Evolutionary conservation across 2,888 invertebrate genomes (phyloP).

Genomic region (Arge pagana): DNA sequence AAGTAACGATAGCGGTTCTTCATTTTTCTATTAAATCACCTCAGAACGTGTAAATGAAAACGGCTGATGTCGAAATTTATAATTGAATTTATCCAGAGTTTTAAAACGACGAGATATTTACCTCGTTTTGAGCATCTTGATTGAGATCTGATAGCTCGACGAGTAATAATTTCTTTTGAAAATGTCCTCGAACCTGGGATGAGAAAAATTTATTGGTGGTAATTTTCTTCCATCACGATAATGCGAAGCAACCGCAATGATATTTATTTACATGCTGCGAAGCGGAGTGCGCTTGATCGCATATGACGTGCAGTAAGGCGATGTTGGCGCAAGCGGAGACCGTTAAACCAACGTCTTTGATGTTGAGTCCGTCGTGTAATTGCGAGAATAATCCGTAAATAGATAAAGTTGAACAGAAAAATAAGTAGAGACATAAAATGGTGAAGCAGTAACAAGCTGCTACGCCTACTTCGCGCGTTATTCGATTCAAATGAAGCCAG

Average conservation of each 20-base stretch:
- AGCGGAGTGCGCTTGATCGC: conserved; percentile 76
- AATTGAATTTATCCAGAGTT: too few relatives aligned
- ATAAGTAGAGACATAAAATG: conserved; percentile 71
- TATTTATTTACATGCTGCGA: conserved; percentile 67
- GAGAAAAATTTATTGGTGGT: conserved; percentile 25
- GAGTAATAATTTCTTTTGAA: conserved; percentile 74
- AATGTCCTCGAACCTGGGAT: conserved; percentile 67
- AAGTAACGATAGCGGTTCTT: too few relatives aligned
- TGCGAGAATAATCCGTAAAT: conserved; percentile 76
- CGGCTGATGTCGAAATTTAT: neutral
- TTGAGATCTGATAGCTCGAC: conserved; percentile 79
- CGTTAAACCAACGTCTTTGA: conserved; percentile 72
- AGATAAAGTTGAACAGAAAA: conserved; percentile 74
- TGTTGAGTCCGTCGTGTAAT: conserved; percentile 73
- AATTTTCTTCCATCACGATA: conserved; percentile 1
- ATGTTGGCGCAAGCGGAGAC: conserved; percentile 71
- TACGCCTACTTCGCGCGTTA: conserved; percentile 69
- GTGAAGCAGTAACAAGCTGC: conserved; percentile 72
- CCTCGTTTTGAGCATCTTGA: conserved; percentile 74
- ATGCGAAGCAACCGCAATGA: conserved; percentile 4
- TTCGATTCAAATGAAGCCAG: conserved; percentile 73
- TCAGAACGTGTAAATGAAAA: neutral
- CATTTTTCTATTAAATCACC: too few relatives aligned
- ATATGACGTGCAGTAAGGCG: conserved; percentile 71
- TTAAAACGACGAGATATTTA: too few relatives aligned